Evolutionary conservation across 2,888 invertebrate genomes (phyloP), one percentile per base, ranked within the genome.

Genomic region (Volucella zonaria): DNA sequence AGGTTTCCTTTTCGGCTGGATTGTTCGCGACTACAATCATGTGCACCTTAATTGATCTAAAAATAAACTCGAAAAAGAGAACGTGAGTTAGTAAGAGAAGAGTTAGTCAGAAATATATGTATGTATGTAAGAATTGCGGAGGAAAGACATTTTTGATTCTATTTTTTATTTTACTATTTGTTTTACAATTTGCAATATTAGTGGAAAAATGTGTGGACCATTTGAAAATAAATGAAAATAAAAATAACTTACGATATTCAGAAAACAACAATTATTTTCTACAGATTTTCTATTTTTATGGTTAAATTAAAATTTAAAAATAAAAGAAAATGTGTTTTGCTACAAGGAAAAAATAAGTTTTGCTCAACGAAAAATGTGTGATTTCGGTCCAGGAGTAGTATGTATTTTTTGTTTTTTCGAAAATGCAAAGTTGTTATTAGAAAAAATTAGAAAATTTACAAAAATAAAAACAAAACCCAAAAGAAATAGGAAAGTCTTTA

Each of bases 291-390:
- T 74, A 75, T 66, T 43, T 43, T 18, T 61, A 80, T 75, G 70
- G 68, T 79, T 82, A 43, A 47, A 73, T 40, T 23, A 59, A 73
- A 62, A 54, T 1, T 45, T 51, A 38, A 42, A 15, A 45, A 31
- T 11, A 54, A 8, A 43, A 23, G n/a, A 64, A 71, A 64, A 40
- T 70, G 73, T 85, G 80, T 81, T 85, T 85, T 81, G 67, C 61
- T 85, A 83, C 31, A 59, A 52, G 61, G 18, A 59, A 40, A 59
- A 40, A 56, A 59, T 54, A 77, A 52, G 58, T 73, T 71, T 81
- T 81, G 71, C 67, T 81, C 80, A 77, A 77, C 85, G 77, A 85
- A 81, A 67, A 62, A 42, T 58, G 61, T 76, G 83, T 83, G 83
- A 83, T 83, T 80, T 71, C 14, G 64, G 67, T 43, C 61, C 59